These are phyloP conservation scores for Noctua pronuba DNA, from an alignment of 2,888 invertebrate species.

Conservation along the genomic window DNA sequence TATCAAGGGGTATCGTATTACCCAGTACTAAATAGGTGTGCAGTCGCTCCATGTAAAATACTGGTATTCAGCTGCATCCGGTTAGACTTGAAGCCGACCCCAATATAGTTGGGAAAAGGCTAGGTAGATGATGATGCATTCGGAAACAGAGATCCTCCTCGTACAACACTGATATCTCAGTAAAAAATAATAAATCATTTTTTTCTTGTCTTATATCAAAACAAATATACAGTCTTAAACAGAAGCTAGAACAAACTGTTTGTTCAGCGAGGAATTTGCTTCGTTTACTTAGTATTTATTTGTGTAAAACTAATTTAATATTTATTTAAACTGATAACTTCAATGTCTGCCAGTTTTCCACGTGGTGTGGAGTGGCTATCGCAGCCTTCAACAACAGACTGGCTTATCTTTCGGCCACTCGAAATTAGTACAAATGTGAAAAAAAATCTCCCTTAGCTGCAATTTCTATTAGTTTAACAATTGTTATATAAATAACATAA, in stretches of 20 bases:
- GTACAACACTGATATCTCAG: neutral
- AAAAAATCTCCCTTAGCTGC: neutral
- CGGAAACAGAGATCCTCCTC: neutral
- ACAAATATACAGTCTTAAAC: constrained; percentile 28
- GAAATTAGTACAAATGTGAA: neutral
- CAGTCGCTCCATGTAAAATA: too few relatives aligned
- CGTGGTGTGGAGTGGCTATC: neutral
- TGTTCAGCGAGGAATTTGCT: constrained; percentile 26
- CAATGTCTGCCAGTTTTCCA: constrained; percentile 9
- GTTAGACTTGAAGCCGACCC: too few relatives aligned
- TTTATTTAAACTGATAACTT: constrained; percentile 8
- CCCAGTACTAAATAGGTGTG: too few relatives aligned
- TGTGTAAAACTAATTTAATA: constrained; percentile 4
- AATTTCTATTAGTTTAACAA: neutral
- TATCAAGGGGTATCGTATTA: too few relatives aligned
- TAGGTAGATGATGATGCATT: too few relatives aligned
- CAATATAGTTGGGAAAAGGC: too few relatives aligned
- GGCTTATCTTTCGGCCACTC: neutral
- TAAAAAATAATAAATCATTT: constrained; percentile 51
- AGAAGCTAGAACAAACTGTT: constrained; percentile 54
- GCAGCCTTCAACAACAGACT: too few relatives aligned
- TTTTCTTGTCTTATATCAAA: constrained; percentile 7
- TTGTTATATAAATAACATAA: too few relatives aligned
- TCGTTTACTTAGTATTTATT: constrained; percentile 35
- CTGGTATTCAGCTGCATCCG: too few relatives aligned